These are phyloP conservation scores for Paramuricea clavata DNA, from an alignment of 92 coral and sea anemone species.

Conservation along the genomic window DNA sequence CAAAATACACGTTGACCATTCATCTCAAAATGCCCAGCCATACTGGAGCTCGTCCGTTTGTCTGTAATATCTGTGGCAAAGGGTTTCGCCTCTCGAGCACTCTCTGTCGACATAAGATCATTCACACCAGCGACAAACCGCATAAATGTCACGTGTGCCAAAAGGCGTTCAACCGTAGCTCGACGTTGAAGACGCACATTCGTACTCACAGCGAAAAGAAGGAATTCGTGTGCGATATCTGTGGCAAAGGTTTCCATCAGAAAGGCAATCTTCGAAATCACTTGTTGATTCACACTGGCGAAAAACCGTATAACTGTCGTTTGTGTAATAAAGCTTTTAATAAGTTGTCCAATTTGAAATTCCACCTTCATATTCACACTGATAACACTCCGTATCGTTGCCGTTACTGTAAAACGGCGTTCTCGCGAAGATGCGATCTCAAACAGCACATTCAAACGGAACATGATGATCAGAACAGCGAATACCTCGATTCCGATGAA, in stretches of 20 bases:
- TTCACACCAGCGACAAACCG: conserved; percentile 96
- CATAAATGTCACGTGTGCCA: conserved; percentile 94
- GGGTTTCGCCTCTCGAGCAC: conserved; percentile 98
- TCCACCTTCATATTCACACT: conserved; percentile 96
- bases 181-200: conserved; percentile 97
- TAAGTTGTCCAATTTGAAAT: conserved; percentile 95
- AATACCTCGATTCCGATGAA: conserved; percentile 14
- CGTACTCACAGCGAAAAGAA: conserved; percentile 93
- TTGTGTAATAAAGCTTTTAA: conserved; percentile 96
- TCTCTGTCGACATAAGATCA: conserved; percentile 95
- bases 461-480: conserved; percentile 26
- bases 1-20: conserved; percentile 96
- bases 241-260: conserved; percentile 98
- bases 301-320: conserved; percentile 93
- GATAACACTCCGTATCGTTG: conserved; percentile 97
- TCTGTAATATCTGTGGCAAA: conserved; percentile 97
- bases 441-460: conserved; percentile 81
- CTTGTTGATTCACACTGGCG: conserved; percentile 95
- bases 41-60: conserved; percentile 99
- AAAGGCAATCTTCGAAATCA: conserved; percentile 99
- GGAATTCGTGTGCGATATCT: conserved; percentile 89
- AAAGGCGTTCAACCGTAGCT: conserved; percentile 98
- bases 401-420: conserved; percentile 85
- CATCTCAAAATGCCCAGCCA: conserved; percentile 99
- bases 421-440: conserved; percentile 95